Evolutionary conservation across 2,888 invertebrate genomes (phyloP).

Genomic region (Trachelus troglodyta): DNA sequence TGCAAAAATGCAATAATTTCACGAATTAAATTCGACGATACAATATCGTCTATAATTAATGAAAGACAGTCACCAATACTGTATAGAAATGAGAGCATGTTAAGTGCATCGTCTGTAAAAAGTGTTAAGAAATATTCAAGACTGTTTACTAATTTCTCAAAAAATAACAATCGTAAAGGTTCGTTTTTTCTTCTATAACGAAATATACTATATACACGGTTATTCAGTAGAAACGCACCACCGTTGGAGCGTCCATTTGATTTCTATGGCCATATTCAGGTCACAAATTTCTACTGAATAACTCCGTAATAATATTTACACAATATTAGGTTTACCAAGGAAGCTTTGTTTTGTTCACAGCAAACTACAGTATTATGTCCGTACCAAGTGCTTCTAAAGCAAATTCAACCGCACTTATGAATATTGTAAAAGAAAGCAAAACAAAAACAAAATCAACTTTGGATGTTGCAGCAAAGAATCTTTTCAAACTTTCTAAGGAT

Average conservation of each 20-base stretch:
- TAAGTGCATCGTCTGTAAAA: slow-evolving; percentile 21
- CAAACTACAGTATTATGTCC: slow-evolving; percentile 41
- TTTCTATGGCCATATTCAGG: too few species aligned
- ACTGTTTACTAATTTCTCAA: slow-evolving; percentile 40
- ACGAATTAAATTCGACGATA: slow-evolving; percentile 44
- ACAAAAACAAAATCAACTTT: slow-evolving; percentile 37
- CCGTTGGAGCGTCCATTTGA: too few species aligned
- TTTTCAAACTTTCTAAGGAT: slow-evolving; percentile 28
- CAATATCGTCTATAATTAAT: slow-evolving; percentile 12
- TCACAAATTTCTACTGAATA: too few species aligned
- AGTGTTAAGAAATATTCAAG: slow-evolving; percentile 49
- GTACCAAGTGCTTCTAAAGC: slow-evolving; percentile 38
- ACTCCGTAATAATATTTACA: not conserved
- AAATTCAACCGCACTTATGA: slow-evolving; percentile 45
- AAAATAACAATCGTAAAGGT: not conserved
- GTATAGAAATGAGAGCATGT: not conserved
- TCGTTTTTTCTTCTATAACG: too few species aligned
- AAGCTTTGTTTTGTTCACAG: slow-evolving; percentile 28
- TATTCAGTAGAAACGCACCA: too few species aligned
- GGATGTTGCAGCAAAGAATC: slow-evolving; percentile 33
- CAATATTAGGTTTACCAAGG: too few species aligned
- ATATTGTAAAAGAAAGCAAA: slow-evolving; percentile 30
- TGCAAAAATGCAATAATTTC: slow-evolving; percentile 36
- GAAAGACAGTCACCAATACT: too few species aligned
- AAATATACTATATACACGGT: too few species aligned